Percentiles rank a stretch among this genome's conserved stretches.
These are phyloP conservation scores for Taeniopygia guttata DNA, from an alignment of 2,797 vertebrate species.

Conservation along the genomic window DNA sequence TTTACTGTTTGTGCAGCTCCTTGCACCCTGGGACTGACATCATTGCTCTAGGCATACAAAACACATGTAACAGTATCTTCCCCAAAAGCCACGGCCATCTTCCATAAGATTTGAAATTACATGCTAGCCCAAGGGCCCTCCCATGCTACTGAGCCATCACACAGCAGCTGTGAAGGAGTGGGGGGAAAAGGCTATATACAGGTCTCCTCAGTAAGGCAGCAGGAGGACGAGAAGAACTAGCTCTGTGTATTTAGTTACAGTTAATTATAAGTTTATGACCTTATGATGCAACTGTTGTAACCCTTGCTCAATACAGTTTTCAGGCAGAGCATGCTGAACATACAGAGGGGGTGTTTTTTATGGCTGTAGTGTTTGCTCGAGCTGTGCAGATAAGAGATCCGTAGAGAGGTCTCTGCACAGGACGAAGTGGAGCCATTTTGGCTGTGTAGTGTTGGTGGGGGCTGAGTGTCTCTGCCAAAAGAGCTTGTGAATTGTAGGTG, in stretches of 20 bases:
- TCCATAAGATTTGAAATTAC: constrained; percentile 9
- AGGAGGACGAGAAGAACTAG: neutral
- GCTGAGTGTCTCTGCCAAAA: neutral
- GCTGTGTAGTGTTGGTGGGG: neutral
- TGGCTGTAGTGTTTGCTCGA: constrained; percentile 22
- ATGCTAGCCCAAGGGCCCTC: neutral
- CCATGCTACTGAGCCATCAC: neutral
- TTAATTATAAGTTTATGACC: constrained; percentile 56
- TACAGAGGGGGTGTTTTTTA: constrained; percentile 25
- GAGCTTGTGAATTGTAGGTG: neutral
- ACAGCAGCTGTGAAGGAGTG: neutral
- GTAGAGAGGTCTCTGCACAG: rapidly evolving
- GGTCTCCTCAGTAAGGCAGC: neutral
- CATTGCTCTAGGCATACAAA: neutral
- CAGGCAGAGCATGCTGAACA: neutral
- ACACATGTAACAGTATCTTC: neutral
- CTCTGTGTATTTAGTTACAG: constrained; percentile 30
- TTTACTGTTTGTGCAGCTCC: neutral
- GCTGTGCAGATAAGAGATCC: constrained; percentile 1
- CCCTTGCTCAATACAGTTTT: constrained; percentile 15
- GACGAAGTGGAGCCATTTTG: neutral
- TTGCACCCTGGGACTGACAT: neutral
- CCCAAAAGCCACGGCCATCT: neutral
- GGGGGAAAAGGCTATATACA: neutral
- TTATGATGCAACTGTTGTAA: constrained; percentile 55